Base-by-base conservation (phyloP, 1,140 invertebrate genomes). In the Solen grandis region DNA sequence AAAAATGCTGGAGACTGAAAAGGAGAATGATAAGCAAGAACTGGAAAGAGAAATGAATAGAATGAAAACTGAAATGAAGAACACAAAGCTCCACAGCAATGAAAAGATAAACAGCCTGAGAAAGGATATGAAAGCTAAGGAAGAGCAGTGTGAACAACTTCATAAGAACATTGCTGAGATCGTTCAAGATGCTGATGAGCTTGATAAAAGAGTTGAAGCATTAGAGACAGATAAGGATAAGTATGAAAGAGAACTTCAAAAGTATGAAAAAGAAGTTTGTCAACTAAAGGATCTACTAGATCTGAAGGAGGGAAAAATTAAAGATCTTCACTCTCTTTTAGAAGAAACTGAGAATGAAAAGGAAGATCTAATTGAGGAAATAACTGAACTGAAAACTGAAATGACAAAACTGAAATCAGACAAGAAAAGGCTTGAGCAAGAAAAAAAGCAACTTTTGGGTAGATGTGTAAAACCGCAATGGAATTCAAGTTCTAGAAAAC, bases 321-420 rank as follows among this genome's bases (percentile, higher is more conserved):
- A 29, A 36, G 77, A 80, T 33, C 33, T 80, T 25, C 62, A 57
- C 35, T 65, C 52, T 52, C 38, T 72, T 52, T 54, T 80, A 19
- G 77, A 60, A 52, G 66, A 80, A 22, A 80, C 77, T 1, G 77
- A 80, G 52, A 72, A 19, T 63, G 77, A 80, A 25, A 80, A 73
- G 35, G 77, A 80, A 8, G 77, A 80, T 4, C 33, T 80, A 16
- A 73, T 72, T 65, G 77, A 80, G 36, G 68, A 70, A 52, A 13
- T 80, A 41, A 36, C 66, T 35, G 46, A 80, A 10, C 59, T 80
- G 19, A 80, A 80, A 55, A 25, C 5, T 31, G 69, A 80, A 22
- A 31, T 80, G 2, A 41, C 27, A 16, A 72, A 54, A 10, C 50
- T 80, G 19, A 72, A 80, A 27, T 54, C 66, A 35, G 77, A 80